Percentiles rank a stretch among this genome's conserved stretches.
Evolutionary conservation across 2,797 vertebrate species (phyloP).

Genomic region (Rhodeus uyekii): DNA sequence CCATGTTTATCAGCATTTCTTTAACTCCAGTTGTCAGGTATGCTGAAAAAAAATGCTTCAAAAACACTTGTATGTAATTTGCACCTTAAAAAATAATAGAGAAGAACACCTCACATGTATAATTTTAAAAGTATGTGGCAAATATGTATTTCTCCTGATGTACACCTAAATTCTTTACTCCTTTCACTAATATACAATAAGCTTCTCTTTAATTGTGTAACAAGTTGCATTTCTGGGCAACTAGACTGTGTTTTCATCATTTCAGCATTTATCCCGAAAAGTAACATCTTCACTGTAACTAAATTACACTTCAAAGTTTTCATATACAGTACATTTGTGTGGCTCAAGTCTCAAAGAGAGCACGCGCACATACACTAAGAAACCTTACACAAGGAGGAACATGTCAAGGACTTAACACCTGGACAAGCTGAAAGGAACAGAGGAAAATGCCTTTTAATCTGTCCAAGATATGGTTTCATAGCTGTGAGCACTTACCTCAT

Average conservation of each 20-base stretch:
- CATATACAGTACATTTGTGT: slow-evolving; percentile 11
- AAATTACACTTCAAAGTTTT: slow-evolving; percentile 22
- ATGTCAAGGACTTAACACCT: slow-evolving; percentile 72
- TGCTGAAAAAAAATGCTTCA: slow-evolving; percentile 20
- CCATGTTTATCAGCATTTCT: slow-evolving; percentile 49
- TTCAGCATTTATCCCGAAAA: not conserved
- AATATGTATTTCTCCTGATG: not conserved
- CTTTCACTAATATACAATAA: not conserved
- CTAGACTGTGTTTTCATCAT: not conserved
- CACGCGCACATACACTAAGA: slow-evolving; percentile 28
- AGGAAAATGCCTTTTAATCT: slow-evolving; percentile 81
- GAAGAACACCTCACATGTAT: not conserved
- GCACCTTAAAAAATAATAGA: not conserved
- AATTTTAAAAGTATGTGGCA: not conserved
- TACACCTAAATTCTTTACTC: not conserved
- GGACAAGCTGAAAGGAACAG: slow-evolving; percentile 70
- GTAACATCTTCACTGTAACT: not conserved
- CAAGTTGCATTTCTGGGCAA: not conserved
- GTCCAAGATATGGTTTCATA: slow-evolving; percentile 82
- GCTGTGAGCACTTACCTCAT: slow-evolving; percentile 82
- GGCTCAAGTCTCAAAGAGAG: slow-evolving; percentile 4
- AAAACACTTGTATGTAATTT: slow-evolving; percentile 45
- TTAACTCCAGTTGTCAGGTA: slow-evolving; percentile 46
- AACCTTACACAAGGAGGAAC: slow-evolving; percentile 32
- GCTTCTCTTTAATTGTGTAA: not conserved